Evolutionary conservation across 2,888 invertebrate species (phyloP).

Genomic region (Chironomus tentans): DNA sequence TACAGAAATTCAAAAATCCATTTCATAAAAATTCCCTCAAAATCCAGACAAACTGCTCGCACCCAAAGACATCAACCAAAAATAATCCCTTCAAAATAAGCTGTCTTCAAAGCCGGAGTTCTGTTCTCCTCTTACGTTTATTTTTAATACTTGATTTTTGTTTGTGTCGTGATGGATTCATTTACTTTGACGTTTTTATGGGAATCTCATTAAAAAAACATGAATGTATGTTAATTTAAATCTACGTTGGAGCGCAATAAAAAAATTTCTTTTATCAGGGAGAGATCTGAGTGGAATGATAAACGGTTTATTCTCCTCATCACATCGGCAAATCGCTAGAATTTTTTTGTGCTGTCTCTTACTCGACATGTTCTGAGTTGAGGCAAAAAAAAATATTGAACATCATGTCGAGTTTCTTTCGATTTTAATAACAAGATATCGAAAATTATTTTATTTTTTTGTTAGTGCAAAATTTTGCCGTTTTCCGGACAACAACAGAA

Average conservation of each 20-base stretch:
- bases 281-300: slow-evolving; percentile 1
- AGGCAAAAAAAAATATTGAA: no score
- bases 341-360: no score
- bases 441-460: not conserved
- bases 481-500: no score
- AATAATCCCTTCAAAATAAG: no score
- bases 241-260: slow-evolving; percentile 14
- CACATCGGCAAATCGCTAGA: no score
- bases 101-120: no score
- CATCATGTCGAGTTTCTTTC: not conserved
- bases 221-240: slow-evolving; percentile 25
- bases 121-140: not conserved
- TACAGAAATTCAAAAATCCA: no score
- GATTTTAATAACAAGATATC: not conserved
- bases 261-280: slow-evolving; percentile 11
- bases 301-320: not conserved
- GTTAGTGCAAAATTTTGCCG: not conserved
- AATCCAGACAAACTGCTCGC: no score
- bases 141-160: not conserved
- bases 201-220: slow-evolving; percentile 17
- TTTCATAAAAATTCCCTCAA: no score
- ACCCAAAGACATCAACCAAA: no score
- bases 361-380: no score
- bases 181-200: slow-evolving; percentile 23
- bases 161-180: slow-evolving; percentile 14